Evolutionary conservation across 2,113 vertebrate species (phyloP), one percentile per base, ranked within the genome.

Genomic region (Equus quagga): DNA sequence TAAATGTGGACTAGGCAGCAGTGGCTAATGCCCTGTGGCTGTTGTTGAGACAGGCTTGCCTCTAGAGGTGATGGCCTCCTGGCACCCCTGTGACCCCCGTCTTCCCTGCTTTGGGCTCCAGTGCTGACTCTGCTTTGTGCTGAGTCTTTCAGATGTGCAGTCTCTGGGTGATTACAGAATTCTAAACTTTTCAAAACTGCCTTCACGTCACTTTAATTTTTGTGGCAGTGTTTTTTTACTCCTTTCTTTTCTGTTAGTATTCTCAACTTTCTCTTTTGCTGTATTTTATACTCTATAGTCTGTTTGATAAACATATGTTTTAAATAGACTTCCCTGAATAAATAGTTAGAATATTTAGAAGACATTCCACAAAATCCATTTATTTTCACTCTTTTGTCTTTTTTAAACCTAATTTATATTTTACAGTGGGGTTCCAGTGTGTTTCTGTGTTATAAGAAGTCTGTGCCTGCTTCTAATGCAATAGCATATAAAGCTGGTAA

Each of bases 361-460:
- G 33, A 94, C 46, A 87, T 65, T 87, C 1, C 65, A 58, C 13
- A 79, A 69, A 72, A 91, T 95, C 4, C 76, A 36, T 86, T 97
- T 78, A 14, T 76, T 95, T 91, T 90, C 13, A 23, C 21, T 79
- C 36, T 96, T 95, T 79, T 56, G 19, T 86, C 24, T 95, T 95
- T 93, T 96, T 92, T 72, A 96, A 97, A 89, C 49, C 31, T 82
- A 75, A 94, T 89, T 97, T 98, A 1, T 98, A 33, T 98, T 93
- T 99, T 99, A 82, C 98, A 99, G 99, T 99, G 99, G 99, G 99
- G 99, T 95, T 99, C 99, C 98, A 99, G 97, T 97, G 99, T 99
- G 69, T 99, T 99, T 98, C 98, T 99, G 78, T 99, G 99, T 98
- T 99, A 99, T 91, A 99, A 99, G 99, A 99, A 99, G 96, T 99